These are phyloP conservation scores for Tribolium castaneum DNA, from an alignment of 1,140 invertebrate genomes.

Conservation along the genomic window DNA sequence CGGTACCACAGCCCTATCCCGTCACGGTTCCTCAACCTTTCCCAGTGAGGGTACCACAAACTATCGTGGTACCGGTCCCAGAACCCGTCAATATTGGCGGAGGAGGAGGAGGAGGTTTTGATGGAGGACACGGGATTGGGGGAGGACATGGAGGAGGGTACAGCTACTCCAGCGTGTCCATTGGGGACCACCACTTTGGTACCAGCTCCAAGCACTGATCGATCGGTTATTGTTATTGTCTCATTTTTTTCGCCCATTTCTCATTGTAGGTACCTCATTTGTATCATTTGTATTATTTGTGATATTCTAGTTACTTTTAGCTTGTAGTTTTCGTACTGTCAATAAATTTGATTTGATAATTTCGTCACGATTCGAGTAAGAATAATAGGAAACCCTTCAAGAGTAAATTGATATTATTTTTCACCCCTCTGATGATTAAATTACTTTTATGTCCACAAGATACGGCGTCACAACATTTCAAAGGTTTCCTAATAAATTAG, in stretches of 20 bases:
- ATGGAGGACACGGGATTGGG: conserved; percentile 36
- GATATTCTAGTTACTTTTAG: too few species aligned
- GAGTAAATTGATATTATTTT: conserved; percentile 38
- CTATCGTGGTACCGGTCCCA: conserved; percentile 67
- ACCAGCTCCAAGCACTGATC: conserved; percentile 38
- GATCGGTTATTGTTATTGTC: not conserved
- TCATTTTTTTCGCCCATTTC: not conserved
- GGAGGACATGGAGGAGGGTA: conserved; percentile 16
- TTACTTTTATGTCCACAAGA: conserved; percentile 38
- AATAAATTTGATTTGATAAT: not conserved
- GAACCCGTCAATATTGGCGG: conserved; percentile 64
- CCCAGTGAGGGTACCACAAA: conserved; percentile 51
- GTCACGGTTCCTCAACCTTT: conserved; percentile 52
- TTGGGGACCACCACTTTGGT: conserved; percentile 29
- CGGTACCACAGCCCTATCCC: conserved; percentile 52
- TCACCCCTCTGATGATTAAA: conserved; percentile 38
- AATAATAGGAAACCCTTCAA: conserved; percentile 25
- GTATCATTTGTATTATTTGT: not conserved
- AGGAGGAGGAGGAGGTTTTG: conserved; percentile 17
- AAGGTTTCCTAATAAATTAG: conserved; percentile 38
- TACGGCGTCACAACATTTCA: conserved; percentile 33
- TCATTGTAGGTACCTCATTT: conserved; percentile 2
- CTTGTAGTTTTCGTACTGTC: too few species aligned
- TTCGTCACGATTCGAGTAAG: not conserved
- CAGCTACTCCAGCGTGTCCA: conserved; percentile 39